These are phyloP conservation scores for Atta texana DNA, from an alignment of 1,140 invertebrate species.

Conservation along the genomic window DNA sequence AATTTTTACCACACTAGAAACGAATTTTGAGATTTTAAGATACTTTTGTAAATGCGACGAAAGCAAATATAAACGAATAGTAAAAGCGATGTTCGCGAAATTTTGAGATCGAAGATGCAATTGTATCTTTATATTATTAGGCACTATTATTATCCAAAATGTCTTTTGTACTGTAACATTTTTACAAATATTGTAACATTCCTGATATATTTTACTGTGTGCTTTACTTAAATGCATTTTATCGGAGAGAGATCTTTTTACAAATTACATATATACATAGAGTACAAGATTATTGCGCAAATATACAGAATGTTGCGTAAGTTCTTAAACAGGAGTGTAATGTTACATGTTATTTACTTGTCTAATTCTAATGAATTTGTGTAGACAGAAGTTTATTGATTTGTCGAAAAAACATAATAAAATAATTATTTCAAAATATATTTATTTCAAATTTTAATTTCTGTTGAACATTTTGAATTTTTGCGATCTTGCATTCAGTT, in stretches of 20 bases:
- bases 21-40: slow-evolving; percentile 14
- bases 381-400: neutral
- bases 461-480: neutral
- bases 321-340: slow-evolving; percentile 17
- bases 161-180: slow-evolving; percentile 53
- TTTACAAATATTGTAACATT: slow-evolving; percentile 56
- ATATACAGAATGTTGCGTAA: slow-evolving; percentile 45
- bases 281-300: slow-evolving; percentile 37
- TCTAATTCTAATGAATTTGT: neutral
- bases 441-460: neutral
- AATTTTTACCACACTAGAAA: slow-evolving; percentile 9
- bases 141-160: neutral
- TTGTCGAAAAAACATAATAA: neutral
- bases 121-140: slow-evolving; percentile 28
- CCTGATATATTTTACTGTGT: slow-evolving; percentile 24
- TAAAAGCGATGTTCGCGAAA: slow-evolving; percentile 3
- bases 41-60: neutral
- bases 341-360: neutral
- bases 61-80: neutral
- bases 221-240: slow-evolving; percentile 58
- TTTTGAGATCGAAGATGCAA: slow-evolving; percentile 22
- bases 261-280: slow-evolving; percentile 34
- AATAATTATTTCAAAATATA: neutral
- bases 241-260: slow-evolving; percentile 35
- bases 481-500: neutral